These are phyloP conservation scores for Meloe dianella DNA, from an alignment of 2,888 invertebrate species.

Conservation along the genomic window DNA sequence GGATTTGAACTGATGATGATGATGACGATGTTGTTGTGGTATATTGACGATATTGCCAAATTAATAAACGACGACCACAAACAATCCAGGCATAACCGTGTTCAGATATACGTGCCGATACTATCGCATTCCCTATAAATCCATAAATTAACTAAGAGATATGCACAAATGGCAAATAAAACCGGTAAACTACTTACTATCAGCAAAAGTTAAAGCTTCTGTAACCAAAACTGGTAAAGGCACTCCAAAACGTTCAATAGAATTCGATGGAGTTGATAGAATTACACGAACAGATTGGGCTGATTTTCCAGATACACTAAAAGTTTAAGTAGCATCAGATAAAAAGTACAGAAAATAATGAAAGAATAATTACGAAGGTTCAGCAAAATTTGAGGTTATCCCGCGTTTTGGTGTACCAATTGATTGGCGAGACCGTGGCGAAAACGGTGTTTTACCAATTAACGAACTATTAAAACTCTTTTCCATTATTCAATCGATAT, in stretches of 20 bases:
- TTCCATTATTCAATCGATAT: slow-evolving; percentile 18
- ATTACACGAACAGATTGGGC: slow-evolving; percentile 76
- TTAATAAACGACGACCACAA: slow-evolving; percentile 80
- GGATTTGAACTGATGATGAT: slow-evolving; percentile 33
- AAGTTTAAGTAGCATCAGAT: slow-evolving; percentile 24
- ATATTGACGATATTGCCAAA: slow-evolving; percentile 78
- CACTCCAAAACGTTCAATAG: slow-evolving; percentile 80
- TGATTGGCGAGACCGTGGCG: slow-evolving; percentile 50
- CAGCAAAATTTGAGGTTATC: slow-evolving; percentile 49
- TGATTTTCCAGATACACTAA: slow-evolving; percentile 67
- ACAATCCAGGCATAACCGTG: slow-evolving; percentile 71
- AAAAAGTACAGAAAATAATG: slow-evolving; percentile 15
- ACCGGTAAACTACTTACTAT: slow-evolving; percentile 65
- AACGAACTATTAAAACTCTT: slow-evolving; percentile 39
- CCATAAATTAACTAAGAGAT: slow-evolving; percentile 16
- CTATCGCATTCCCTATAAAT: slow-evolving; percentile 53
- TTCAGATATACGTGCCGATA: slow-evolving; percentile 62
- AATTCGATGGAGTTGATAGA: slow-evolving; percentile 74
- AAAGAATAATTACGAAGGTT: slow-evolving; percentile 51
- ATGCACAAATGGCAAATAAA: slow-evolving; percentile 11
- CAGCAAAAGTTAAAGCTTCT: slow-evolving; percentile 84
- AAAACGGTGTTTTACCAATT: slow-evolving; percentile 47
- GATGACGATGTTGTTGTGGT: slow-evolving; percentile 45
- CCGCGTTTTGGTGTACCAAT: slow-evolving; percentile 43
- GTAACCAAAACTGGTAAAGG: slow-evolving; percentile 87